phyloP scores from a whole-genome alignment of 1,140 invertebrate species.

The Drosophila persimilis region DNA sequence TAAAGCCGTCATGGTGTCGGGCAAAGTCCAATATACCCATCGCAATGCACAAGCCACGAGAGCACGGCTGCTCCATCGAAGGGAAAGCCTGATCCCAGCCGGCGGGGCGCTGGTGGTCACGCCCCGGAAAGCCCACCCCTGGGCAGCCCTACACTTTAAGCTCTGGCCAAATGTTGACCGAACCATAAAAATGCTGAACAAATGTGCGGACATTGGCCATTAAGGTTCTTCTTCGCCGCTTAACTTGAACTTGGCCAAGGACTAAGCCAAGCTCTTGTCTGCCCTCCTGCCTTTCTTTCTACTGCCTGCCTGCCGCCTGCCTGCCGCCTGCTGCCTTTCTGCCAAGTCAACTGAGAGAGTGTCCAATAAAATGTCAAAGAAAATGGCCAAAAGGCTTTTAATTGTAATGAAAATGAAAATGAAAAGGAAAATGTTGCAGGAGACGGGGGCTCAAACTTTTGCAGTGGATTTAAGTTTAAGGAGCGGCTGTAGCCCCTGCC shows the following conservation, averaged over 20 bases:
- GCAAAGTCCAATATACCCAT: too few relatives aligned
- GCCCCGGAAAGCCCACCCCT: slow-evolving; percentile 8
- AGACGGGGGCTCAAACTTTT: slow-evolving; percentile 23
- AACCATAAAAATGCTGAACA: slow-evolving; percentile 37
- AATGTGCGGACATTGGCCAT: slow-evolving; percentile 45
- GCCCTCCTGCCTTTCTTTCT: too few relatives aligned
- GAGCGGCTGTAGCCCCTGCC: slow-evolving; percentile 2
- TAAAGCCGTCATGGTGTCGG: too few relatives aligned
- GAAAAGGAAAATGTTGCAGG: slow-evolving; percentile 13
- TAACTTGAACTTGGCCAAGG: slow-evolving; percentile 29
- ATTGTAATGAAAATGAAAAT: slow-evolving; percentile 74
- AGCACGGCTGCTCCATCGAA: too few relatives aligned
- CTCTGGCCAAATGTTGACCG: slow-evolving; percentile 26
- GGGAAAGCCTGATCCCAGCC: slow-evolving; percentile 26
- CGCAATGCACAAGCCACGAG: too few relatives aligned
- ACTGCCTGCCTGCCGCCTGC: slow-evolving; percentile 4
- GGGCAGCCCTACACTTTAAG: slow-evolving; percentile 25
- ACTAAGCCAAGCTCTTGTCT: slow-evolving; percentile 9
- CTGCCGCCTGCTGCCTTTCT: slow-evolving; percentile 3
- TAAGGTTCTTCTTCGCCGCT: slow-evolving; percentile 9
- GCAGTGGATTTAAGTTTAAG: slow-evolving; percentile 16
- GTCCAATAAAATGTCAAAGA: slow-evolving; percentile 77
- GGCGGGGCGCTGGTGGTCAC: slow-evolving; percentile 13
- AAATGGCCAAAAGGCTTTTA: slow-evolving; percentile 71
- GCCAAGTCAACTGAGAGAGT: slow-evolving; percentile 30